phyloP scores from a whole-genome alignment of 2,113 vertebrate genomes.

The Cromileptes altivelis region DNA sequence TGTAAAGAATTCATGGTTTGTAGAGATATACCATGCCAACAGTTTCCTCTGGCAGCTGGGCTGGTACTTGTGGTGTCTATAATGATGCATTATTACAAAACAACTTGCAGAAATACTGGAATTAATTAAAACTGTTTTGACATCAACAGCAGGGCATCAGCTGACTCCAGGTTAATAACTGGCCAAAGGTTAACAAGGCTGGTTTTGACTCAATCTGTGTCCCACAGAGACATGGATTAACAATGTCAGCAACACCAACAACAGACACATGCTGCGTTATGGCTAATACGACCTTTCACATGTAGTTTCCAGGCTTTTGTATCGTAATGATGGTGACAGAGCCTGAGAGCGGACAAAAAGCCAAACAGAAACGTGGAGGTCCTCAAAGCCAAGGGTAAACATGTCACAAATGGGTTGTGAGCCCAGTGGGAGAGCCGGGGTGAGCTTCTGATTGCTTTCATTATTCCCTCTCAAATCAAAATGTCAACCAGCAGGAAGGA shows the following conservation, averaged over 20 bases:
- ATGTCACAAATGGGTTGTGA: slow-evolving; percentile 71
- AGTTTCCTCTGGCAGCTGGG: too few species aligned
- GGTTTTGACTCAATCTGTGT: background rate
- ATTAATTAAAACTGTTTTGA: background rate
- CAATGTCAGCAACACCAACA: background rate
- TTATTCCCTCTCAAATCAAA: slow-evolving; percentile 79
- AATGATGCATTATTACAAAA: background rate
- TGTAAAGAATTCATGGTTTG: too few species aligned
- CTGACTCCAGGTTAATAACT: background rate
- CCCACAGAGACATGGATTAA: background rate
- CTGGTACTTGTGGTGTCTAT: too few species aligned
- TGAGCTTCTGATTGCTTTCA: slow-evolving; percentile 80
- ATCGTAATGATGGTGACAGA: slow-evolving; percentile 24
- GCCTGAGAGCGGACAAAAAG: slow-evolving; percentile 24
- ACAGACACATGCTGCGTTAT: background rate
- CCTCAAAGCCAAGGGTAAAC: slow-evolving; percentile 72
- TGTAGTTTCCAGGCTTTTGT: background rate
- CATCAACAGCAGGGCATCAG: background rate
- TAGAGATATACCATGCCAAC: too few species aligned
- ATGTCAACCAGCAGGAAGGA: slow-evolving; percentile 81
- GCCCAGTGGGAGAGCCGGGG: slow-evolving; percentile 68
- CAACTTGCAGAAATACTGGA: background rate
- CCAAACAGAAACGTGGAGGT: slow-evolving; percentile 52
- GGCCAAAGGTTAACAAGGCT: background rate
- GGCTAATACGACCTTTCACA: slow-evolving; percentile 29